Percentiles rank a stretch among this genome's conserved stretches.
Conservation (phyloP, 2,113 vertebrate species). For the Chascanopsetta lugubris region DNA sequence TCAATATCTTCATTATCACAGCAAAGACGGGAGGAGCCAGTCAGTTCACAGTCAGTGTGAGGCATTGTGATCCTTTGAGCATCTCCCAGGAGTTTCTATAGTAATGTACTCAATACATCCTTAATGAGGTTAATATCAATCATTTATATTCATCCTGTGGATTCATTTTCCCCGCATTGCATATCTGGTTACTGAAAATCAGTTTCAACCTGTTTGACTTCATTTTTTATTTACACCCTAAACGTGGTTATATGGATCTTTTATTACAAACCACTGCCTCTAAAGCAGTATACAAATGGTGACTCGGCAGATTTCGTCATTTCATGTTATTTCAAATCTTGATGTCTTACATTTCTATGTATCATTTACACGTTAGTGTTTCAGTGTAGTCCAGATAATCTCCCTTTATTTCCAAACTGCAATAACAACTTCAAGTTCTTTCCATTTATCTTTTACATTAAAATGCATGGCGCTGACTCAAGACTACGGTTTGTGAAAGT, state of each 20-base stretch:
- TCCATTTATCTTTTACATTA: too few species aligned
- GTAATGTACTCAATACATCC: background rate
- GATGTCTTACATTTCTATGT: background rate
- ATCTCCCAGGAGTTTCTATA: background rate
- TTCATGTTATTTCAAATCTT: background rate
- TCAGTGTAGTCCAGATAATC: too few species aligned
- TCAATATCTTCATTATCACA: slow-evolving; percentile 53
- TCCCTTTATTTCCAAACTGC: too few species aligned
- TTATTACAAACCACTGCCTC: too few species aligned
- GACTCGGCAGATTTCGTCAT: background rate
- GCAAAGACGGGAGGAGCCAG: slow-evolving; percentile 11
- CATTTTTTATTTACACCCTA: background rate
- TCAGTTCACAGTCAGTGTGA: background rate
- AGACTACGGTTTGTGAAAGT: too few species aligned
- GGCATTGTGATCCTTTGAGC: background rate
- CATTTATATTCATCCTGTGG: background rate
- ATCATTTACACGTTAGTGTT: too few species aligned
- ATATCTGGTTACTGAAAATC: background rate
- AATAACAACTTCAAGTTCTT: too few species aligned
- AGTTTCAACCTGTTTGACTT: background rate
- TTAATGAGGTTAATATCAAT: background rate
- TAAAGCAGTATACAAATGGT: too few species aligned
- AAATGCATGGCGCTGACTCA: too few species aligned
- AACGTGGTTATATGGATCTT: background rate
- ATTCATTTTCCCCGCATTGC: background rate